phyloP scores from a whole-genome alignment of 2,888 invertebrate genomes.

The Ephialtes manifestator region DNA sequence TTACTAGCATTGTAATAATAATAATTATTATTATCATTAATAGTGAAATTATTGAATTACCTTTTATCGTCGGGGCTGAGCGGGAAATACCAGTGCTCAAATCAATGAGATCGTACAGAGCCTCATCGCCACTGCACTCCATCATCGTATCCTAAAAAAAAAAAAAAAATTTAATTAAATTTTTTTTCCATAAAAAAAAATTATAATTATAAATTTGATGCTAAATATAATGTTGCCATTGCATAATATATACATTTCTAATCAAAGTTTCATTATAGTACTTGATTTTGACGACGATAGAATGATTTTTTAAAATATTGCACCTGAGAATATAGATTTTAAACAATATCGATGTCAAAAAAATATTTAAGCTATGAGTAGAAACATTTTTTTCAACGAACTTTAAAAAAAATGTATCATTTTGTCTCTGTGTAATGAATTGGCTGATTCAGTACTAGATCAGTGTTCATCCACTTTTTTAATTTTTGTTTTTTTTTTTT shows the following conservation, averaged over 20 bases:
- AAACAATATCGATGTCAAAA: no score
- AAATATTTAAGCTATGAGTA: no score
- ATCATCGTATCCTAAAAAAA: slow-evolving; percentile 81
- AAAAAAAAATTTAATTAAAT: slow-evolving; percentile 20
- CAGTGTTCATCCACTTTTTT: no score
- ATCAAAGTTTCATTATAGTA: no score
- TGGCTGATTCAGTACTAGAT: no score
- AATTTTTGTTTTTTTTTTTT: neutral
- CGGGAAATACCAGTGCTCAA: slow-evolving; percentile 76
- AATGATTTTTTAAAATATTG: no score
- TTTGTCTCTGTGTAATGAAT: no score
- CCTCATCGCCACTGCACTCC: slow-evolving; percentile 80
- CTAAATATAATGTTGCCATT: neutral
- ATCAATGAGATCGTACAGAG: slow-evolving; percentile 78
- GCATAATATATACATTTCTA: no score
- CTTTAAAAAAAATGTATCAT: no score
- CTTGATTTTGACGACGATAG: no score
- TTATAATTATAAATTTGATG: neutral
- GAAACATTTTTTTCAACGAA: no score
- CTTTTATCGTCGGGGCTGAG: slow-evolving; percentile 79
- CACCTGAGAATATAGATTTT: no score
- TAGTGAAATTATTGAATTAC: slow-evolving; percentile 71
- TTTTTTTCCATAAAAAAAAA: neutral
- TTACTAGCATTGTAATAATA: neutral
- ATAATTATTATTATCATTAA: neutral